phyloP scores from a whole-genome alignment of 2,888 invertebrate genomes.

The Eupithecia subfuscata region DNA sequence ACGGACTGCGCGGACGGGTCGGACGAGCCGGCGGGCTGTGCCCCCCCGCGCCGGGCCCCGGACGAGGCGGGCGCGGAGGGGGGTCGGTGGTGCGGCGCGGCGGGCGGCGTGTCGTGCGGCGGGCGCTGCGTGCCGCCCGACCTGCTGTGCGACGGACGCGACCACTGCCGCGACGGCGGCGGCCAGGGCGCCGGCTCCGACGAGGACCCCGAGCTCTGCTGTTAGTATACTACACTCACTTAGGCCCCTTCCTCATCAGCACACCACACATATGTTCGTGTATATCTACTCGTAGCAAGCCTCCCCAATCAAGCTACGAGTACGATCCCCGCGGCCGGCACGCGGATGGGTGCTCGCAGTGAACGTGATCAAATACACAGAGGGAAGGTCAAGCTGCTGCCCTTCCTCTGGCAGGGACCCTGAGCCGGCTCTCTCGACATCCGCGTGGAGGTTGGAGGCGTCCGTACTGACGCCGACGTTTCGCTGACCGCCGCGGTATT shows the following conservation, averaged over 20 bases:
- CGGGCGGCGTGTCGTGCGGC: slow-evolving; percentile 85
- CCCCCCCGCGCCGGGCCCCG: slow-evolving; percentile 25
- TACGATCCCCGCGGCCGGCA: no score
- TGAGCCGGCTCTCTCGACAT: no score
- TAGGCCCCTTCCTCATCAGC: no score
- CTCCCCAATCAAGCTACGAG: no score
- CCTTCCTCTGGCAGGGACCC: no score
- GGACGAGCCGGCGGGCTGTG: slow-evolving; percentile 45
- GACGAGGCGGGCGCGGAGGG: slow-evolving; percentile 17
- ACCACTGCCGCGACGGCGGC: slow-evolving; percentile 87
- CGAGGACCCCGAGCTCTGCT: slow-evolving; percentile 83
- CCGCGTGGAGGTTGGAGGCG: no score
- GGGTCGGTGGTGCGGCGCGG: slow-evolving; percentile 52
- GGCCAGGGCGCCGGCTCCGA: slow-evolving; percentile 85
- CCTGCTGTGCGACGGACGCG: slow-evolving; percentile 88
- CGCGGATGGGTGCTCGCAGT: no score
- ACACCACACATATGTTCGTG: not conserved
- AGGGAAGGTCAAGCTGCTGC: no score
- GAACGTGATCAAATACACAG: no score
- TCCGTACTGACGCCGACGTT: no score
- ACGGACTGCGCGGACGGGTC: slow-evolving; percentile 85
- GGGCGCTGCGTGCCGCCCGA: slow-evolving; percentile 87
- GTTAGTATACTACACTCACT: slow-evolving; percentile 59
- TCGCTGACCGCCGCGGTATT: no score
- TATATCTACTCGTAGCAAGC: no score